Evolutionary conservation across 2,888 invertebrate genomes (phyloP), one percentile per base, ranked within the genome.

Genomic region (Oligia latruncula): DNA sequence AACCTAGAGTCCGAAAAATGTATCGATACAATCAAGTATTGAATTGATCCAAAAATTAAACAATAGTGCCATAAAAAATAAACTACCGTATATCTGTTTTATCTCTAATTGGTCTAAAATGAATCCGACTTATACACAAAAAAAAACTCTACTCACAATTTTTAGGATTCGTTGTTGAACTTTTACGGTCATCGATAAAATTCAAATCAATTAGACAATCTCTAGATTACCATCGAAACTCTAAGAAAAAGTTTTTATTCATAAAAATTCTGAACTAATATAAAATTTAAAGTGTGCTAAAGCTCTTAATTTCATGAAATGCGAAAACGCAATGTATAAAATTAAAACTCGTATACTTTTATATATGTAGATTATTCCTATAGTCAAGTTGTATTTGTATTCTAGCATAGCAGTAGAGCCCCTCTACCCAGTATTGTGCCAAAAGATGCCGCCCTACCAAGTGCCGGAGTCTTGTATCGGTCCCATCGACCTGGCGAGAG

Each of bases 401-500:
- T 97, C 89, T 95, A 99, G 99, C 93, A 98, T 99, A 91, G 99
- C 99, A 11, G 98, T 99, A 46, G 99, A 99, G 93, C 99, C 99
- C 0, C 95, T 99, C 65, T 99, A 99, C 94, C 99, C 99, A 0
- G 97, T 97, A 71, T 84, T 97, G 81, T 97, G 97, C 83, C 97
- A 97, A 91, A 97, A 97, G 90, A 94, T 97, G 94, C 97, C 97
- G 1, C 97, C 97, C 0, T 97, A 97, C 92, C 93, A 95, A 89
- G 91, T 95, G 52, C 97, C 97, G 0, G 94, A 94, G n/a, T 91
- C 92, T 64, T 96, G 97, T 86, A 91, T 95, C 29, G 97, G 98
- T 1, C 99, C 99, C 4, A 98, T 98, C 49, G 98, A 99, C 91
- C 94, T 99, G 58, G 98, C 99, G 83, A 97, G 98, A 81, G 95